phyloP scores from a whole-genome alignment of 2,797 vertebrate species.

The Coilia nasus region DNA sequence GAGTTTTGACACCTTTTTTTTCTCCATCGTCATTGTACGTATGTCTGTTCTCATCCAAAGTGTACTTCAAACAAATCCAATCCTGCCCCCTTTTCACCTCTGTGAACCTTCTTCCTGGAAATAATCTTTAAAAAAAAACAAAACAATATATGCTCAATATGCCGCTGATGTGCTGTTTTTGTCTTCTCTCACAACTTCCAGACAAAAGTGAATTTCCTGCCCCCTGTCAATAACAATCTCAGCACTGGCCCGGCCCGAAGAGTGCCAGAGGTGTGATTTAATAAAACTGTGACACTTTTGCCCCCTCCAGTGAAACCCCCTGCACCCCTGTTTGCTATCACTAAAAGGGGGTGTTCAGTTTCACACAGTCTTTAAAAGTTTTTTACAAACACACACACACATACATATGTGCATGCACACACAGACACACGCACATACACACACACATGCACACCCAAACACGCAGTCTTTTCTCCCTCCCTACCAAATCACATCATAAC shows the following conservation, averaged over 20 bases:
- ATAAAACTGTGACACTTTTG: slow-evolving; percentile 57
- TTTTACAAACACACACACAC: not conserved
- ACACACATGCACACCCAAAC: not conserved
- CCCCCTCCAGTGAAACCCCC: slow-evolving; percentile 53
- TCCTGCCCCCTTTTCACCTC: slow-evolving; percentile 63
- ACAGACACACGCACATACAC: not conserved
- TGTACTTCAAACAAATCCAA: slow-evolving; percentile 74
- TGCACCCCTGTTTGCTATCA: slow-evolving; percentile 52
- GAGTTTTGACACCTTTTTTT: slow-evolving; percentile 54
- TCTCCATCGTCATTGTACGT: slow-evolving; percentile 35
- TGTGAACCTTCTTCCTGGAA: slow-evolving; percentile 75
- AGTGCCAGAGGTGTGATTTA: slow-evolving; percentile 64
- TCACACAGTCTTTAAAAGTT: not conserved
- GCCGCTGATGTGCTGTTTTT: slow-evolving; percentile 76
- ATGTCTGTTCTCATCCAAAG: slow-evolving; percentile 73
- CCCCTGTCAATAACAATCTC: slow-evolving; percentile 68
- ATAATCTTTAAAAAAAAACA: slow-evolving; percentile 70
- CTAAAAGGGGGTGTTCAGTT: slow-evolving; percentile 54
- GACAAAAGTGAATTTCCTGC: slow-evolving; percentile 80
- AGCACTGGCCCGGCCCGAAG: slow-evolving; percentile 60
- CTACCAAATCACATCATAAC: too few species aligned
- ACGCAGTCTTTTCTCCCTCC: too few species aligned
- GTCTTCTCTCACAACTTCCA: slow-evolving; percentile 71
- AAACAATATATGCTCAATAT: too few species aligned
- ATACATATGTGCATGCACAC: not conserved